Percentiles rank a stretch among this genome's conserved stretches.
Conservation (phyloP, 2,113 vertebrate genomes). For the Perognathus longimembris region DNA sequence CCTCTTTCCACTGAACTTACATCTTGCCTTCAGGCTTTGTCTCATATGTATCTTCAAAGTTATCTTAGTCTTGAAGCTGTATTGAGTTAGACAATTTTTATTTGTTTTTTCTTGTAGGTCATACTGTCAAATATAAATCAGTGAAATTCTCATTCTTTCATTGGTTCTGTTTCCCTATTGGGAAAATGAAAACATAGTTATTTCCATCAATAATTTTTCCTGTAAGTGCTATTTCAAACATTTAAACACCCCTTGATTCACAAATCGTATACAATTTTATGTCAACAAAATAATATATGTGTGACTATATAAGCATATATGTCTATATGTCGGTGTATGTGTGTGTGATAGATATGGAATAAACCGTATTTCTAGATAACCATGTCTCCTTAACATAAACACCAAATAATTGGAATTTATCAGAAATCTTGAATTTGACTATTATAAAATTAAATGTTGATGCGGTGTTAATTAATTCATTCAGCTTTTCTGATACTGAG, state of each 20-base stretch:
- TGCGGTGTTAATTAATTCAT: background rate
- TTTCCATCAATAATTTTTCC: background rate
- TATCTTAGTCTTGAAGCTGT: background rate
- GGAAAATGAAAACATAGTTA: background rate
- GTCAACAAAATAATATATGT: background rate
- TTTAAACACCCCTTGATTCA: background rate
- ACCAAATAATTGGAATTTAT: background rate
- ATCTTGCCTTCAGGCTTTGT: background rate
- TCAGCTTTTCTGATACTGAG: background rate
- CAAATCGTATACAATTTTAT: background rate
- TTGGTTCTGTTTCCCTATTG: background rate
- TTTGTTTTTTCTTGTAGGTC: background rate
- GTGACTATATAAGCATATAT: too few species aligned
- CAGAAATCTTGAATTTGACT: background rate
- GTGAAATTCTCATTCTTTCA: background rate
- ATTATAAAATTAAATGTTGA: background rate
- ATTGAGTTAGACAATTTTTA: background rate
- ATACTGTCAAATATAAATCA: background rate
- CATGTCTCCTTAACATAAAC: background rate
- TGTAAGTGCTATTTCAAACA: background rate
- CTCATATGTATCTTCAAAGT: background rate
- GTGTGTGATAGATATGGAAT: background rate
- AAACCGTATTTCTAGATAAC: background rate
- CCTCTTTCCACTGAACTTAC: background rate
- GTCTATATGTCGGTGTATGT: background rate